Evolutionary conservation across 1,140 invertebrate species (phyloP), one percentile per base, ranked within the genome.

Genomic region (Uloborus diversus): DNA sequence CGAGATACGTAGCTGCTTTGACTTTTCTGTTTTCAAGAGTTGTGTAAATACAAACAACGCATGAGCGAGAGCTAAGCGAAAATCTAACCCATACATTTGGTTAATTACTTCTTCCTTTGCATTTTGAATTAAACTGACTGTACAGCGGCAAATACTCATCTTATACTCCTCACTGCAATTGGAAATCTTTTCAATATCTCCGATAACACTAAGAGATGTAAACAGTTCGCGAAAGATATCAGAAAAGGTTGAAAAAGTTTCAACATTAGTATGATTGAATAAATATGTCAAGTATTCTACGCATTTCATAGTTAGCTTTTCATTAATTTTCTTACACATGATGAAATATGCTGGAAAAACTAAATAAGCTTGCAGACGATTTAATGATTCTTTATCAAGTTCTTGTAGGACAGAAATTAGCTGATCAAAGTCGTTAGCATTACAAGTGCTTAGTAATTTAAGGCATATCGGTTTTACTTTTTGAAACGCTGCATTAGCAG

Each of bases 161-260:
- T 65, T 76, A 13, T 65, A 27, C 23, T 76, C 71, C 28, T 76
- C 71, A 65, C 71, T 65, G 17, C 30, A 20, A 56, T 35, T 4
- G n/a, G 0, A 27, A 7, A 65, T 14, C 28, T 35, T 17, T 27
- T 37, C n/a, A 20, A 5, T 3, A 5, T 37, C 23, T 1, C 28
- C 59, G 13, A 0, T 4, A n/a, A 27, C n/a, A 35, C 7, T n/a
- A 4, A 76, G 5, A 11, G 28, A 13, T 3, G 27, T 3, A 14
- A 42, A 17, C 20, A 76, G 2, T 11, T 35, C 28, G 4, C 4
- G 5, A 28, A 76, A 65, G 20, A 5, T 7, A 28, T 13, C 11
- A 20, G 47, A 27, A 56, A 76, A 76, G 1, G 20, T 9, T 33
- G 4, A 3, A 2, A 4, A 53, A 32, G 27, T 4, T 32, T 25